Evolutionary conservation across 2,113 vertebrate species (phyloP), one percentile per base, ranked within the genome.

Genomic region (Erythrocercus mccallii): DNA sequence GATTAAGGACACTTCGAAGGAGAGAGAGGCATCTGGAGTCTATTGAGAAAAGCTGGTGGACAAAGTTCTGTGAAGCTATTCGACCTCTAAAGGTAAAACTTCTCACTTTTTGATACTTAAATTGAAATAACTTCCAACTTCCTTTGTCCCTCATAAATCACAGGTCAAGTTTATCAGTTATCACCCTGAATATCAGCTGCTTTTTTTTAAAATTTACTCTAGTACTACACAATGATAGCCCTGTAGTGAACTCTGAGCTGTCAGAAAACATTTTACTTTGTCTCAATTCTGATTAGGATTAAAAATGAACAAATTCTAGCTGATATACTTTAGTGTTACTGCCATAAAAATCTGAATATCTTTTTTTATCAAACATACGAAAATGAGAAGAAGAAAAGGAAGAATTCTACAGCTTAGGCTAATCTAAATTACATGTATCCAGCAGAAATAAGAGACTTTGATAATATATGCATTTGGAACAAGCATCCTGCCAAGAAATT

Each of bases 31-130:
- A 98, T 96, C 97, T 99, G 94, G 99, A 99, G 81, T 98, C 98
- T 68, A 98, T 99, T 88, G 99, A 99, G 96, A 99, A 98, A 83
- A 99, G 98, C 97, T 99, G 98, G 97, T 99, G 99, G 98, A 98
- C 97, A 5, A 99, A 98, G 97, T 98, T 99, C 96, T 99, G 98
- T 95, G 98, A 97, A 53, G 98, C 98, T 95, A 97, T 99, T 64
- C 97, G 98, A 70, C 99, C 99, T 74, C 48, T 99, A 45, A 99
- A 99, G 98, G 99, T 99, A 97, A 97, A 94, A 31, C 11, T 13
- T 28, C 19, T 23, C 2, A 5, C 6, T 65, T 89, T 31, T 57
- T 53, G 13, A 28, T 12, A 22, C 22, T 54, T 69, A 19, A 17
- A 38, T 61, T 48, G 33, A 19, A 84, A 4, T 79, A 77, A 42